Conservation (phyloP, 2,113 vertebrate species). For the Emydura subglobosa region DNA sequence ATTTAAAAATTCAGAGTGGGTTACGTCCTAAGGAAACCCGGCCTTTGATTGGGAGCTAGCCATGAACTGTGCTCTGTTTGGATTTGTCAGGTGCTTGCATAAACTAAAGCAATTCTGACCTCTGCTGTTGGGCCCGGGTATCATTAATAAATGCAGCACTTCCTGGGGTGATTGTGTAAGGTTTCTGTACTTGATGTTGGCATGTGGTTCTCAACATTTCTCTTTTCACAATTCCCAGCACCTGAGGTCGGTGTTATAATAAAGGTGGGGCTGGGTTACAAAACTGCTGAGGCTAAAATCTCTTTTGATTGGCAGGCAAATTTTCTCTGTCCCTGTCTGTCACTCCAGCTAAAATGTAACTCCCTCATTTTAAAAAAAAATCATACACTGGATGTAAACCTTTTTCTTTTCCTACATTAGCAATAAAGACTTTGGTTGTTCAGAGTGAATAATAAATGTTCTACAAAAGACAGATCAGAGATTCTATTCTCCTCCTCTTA, state of each 20-base stretch:
- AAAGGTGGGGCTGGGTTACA: constrained; percentile 26
- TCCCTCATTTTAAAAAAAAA: neutral
- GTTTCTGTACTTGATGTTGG: neutral
- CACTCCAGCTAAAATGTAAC: neutral
- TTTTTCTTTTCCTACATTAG: neutral
- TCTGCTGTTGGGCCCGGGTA: constrained; percentile 50
- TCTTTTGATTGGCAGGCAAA: neutral
- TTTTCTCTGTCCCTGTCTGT: neutral
- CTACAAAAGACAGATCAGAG: neutral
- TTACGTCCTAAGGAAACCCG: accelerated
- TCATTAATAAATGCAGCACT: neutral
- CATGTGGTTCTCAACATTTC: accelerated
- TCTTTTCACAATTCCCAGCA: neutral
- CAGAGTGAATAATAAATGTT: neutral
- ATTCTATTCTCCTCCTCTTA: neutral
- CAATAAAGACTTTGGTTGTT: neutral
- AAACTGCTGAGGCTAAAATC: neutral
- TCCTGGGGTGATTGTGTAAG: constrained; percentile 32
- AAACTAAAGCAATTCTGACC: constrained; percentile 53
- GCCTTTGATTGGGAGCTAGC: accelerated
- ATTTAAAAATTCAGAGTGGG: neutral
- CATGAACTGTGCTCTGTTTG: neutral
- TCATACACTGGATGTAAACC: neutral
- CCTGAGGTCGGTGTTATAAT: neutral
- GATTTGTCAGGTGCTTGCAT: constrained; percentile 2